Evolutionary conservation across 2,797 vertebrate genomes (phyloP), one percentile per base, ranked within the genome.

Genomic region (Allobates femoralis): DNA sequence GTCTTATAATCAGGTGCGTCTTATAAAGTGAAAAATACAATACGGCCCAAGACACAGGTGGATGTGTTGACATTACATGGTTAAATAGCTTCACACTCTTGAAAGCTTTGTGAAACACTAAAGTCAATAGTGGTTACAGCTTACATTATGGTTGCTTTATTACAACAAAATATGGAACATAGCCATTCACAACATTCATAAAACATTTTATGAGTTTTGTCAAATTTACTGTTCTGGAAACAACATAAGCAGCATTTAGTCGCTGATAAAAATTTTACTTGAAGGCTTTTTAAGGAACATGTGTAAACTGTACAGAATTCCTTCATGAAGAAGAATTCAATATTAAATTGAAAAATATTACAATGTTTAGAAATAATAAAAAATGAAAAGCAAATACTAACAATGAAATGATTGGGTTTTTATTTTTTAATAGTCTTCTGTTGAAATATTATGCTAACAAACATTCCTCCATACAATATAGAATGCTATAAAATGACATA

Each of bases 101-200:
- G 46, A 51, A 83, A 83, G 18, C 73, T 34, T 28, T 34, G 21
- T 51, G 18, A 66, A 32, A 76, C 76, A 28, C 62, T 85, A 66
- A 79, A 85, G 64, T 85, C 83, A 78, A 78, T 71, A 85, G 76
- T 79, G n/a, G 66, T 85, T 85, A 85, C 84, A 71, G 34, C 53
- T 67, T 73, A 80, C 64, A 73, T 73, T 79, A 80, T 73, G 64
- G 84, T 67, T 73, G 56, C 51, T 85, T 85, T 85, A 85, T 85
- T 79, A 79, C 84, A 73, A 73, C 66, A 85, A 85, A 85, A 85
- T 85, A 85, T 85, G 84, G 84, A 85, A 62, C 84, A 71, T 79
- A 79, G 64, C 84, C 84, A 85, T 85, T 85, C 62, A 85, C 84
- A 85, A 73, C 84, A 85, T 80, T 73, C 84, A 85, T 85, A 85